Conservation (phyloP, 1,140 invertebrate genomes). For the Platyura marginata region DNA sequence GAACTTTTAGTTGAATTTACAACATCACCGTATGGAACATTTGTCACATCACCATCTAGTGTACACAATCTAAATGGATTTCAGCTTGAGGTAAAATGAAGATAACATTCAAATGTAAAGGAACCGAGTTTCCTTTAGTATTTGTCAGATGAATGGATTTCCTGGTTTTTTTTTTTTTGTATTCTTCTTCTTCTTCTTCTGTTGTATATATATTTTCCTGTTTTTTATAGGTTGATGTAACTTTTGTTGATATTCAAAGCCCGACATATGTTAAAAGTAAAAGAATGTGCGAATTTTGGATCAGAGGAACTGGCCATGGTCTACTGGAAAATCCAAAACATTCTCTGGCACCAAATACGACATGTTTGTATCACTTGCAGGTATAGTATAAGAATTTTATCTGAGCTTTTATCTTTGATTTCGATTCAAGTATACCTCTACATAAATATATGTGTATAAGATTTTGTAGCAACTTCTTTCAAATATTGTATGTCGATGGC, state of each 20-base stretch:
- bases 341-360: conserved; percentile 66
- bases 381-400: too few relatives aligned
- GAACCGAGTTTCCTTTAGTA: too few relatives aligned
- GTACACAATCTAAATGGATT: conserved; percentile 65
- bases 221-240: conserved; percentile 37
- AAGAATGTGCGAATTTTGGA: conserved; percentile 68
- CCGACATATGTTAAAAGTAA: conserved; percentile 64
- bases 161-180: too few relatives aligned
- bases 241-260: conserved; percentile 61
- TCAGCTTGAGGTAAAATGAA: conserved; percentile 71
- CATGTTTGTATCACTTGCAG: conserved; percentile 68
- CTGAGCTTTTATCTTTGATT: too few relatives aligned
- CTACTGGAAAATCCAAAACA: conserved; percentile 60
- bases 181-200: too few relatives aligned
- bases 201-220: neutral
- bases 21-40: conserved; percentile 75
- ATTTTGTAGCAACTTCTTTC: too few relatives aligned
- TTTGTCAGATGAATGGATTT: too few relatives aligned
- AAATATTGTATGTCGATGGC: too few relatives aligned
- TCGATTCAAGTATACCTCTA: too few relatives aligned
- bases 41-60: conserved; percentile 51
- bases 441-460: too few relatives aligned
- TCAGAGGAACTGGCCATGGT: conserved; percentile 56
- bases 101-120: too few relatives aligned
- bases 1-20: conserved; percentile 77